Base-by-base conservation (phyloP, 1,140 invertebrate species). In the Pachyrhynchus sulphureomaculatus region DNA sequence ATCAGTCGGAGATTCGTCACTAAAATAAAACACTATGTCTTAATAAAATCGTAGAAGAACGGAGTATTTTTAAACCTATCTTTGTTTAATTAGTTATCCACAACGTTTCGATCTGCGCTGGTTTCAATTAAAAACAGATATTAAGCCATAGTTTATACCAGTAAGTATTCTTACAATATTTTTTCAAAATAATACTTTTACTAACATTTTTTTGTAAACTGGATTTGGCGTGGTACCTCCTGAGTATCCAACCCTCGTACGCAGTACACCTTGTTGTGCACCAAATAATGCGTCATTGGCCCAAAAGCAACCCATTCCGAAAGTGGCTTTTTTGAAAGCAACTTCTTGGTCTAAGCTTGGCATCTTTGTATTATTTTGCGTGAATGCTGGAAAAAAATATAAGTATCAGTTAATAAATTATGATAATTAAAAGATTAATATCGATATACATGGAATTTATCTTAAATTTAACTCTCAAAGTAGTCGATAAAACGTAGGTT, bases 291-390 rank as follows among this genome's bases (percentile, higher is more conserved):
- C 89, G 74, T 98, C 95, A 15, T 91, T 90, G n/a, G 90, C 91
- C 95, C 95, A 98, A 77, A 98, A 98, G 77, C 95, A 98, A 37
- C 93, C 92, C 92, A 98, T 93, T 4, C 91, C 93, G 76, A 97
- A 95, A 1, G 93, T 95, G 0, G 94, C 94, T 51, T 76, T 76
- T 51, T 68, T 68, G 54, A 69, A 75, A 10, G 73, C 68, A 8
- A 72, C 53, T 53, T 75, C 72, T 54, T 76, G 71, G 39, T 67
- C 37, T 37, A 74, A 51, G 18, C 59, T 64, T 4, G 73, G 69
- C 74, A 76, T 76, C 55, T 60, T 70, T n/a, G 13, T 41, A 15
- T 26, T 34, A 9, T 4, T 18, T 21, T 23, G 49, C 15, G 1
- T 20, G 10, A 29, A 33, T 48, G 37, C 62, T 64, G 55, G n/a